phyloP scores from a whole-genome alignment of 1,140 invertebrate genomes.

The Ceratosolen fusciceps region DNA sequence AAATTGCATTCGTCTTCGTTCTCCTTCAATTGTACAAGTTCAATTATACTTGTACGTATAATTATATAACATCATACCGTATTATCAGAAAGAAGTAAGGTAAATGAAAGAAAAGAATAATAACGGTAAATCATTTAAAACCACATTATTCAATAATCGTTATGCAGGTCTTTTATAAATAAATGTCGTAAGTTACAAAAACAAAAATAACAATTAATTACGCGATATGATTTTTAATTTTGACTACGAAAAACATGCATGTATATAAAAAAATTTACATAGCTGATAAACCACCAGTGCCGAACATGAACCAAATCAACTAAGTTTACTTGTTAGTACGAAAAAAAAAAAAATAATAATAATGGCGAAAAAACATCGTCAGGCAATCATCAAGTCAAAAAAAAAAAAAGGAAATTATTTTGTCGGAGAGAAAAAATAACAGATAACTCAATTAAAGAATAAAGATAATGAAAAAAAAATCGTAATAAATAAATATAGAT shows the following conservation, averaged over 20 bases:
- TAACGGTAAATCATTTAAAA: not conserved
- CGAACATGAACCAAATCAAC: constrained; percentile 57
- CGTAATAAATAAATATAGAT: constrained; percentile 42
- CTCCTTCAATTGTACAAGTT: too few relatives aligned
- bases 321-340: constrained; percentile 58
- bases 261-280: too few relatives aligned
- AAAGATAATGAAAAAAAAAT: constrained; percentile 10
- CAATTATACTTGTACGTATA: too few relatives aligned
- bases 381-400: constrained; percentile 59
- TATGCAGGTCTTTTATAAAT: constrained; percentile 30
- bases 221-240: constrained; percentile 12
- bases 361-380: constrained; percentile 62
- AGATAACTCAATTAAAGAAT: constrained; percentile 49
- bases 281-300: constrained; percentile 58
- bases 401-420: constrained; percentile 52
- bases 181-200: not conserved
- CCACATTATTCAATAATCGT: not conserved
- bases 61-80: too few relatives aligned
- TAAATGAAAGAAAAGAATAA: not conserved
- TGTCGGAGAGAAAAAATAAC: constrained; percentile 48
- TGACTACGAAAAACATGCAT: not conserved
- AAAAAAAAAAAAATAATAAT: constrained; percentile 51
- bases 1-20: too few relatives aligned
- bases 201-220: not conserved
- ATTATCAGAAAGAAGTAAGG: not conserved